Conservation (phyloP, 2,113 vertebrate species). For the Triplophysa siluroides region DNA sequence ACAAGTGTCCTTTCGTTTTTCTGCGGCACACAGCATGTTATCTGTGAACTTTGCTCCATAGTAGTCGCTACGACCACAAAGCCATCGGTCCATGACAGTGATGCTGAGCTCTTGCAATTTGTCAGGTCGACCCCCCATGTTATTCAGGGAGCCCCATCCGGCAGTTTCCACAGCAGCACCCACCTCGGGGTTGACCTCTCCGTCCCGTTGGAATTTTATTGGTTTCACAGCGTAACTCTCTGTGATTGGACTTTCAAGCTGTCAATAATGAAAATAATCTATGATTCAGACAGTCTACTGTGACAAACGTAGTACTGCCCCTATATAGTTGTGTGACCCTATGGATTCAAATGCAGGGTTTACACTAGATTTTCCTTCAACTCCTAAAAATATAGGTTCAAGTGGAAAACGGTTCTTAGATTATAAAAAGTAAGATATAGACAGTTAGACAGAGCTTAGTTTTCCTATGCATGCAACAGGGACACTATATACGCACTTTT, state of each 20-base stretch:
- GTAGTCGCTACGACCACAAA: conserved; percentile 66
- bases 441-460: no score
- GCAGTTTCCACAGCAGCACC: conserved; percentile 61
- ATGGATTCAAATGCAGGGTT: no score
- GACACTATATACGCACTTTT: conserved; percentile 62
- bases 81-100: background rate
- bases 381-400: no score
- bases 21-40: conserved; percentile 76
- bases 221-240: conserved; percentile 55
- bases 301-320: no score
- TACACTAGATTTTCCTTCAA: no score
- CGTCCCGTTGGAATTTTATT: conserved; percentile 59
- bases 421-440: no score
- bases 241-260: conserved; percentile 66
- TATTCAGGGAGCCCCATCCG: conserved; percentile 72
- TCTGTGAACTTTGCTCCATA: conserved; percentile 68
- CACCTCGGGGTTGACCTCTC: conserved; percentile 48
- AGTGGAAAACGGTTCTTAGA: no score
- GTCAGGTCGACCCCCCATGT: conserved; percentile 67
- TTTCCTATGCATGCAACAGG: no score
- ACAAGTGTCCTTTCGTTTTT: conserved; percentile 65
- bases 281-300: no score
- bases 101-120: conserved; percentile 68
- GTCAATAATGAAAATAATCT: background rate
- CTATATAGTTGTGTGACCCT: no score